These are phyloP conservation scores for Synergus laeviventris DNA, from an alignment of 2,888 invertebrate species.

Conservation along the genomic window DNA sequence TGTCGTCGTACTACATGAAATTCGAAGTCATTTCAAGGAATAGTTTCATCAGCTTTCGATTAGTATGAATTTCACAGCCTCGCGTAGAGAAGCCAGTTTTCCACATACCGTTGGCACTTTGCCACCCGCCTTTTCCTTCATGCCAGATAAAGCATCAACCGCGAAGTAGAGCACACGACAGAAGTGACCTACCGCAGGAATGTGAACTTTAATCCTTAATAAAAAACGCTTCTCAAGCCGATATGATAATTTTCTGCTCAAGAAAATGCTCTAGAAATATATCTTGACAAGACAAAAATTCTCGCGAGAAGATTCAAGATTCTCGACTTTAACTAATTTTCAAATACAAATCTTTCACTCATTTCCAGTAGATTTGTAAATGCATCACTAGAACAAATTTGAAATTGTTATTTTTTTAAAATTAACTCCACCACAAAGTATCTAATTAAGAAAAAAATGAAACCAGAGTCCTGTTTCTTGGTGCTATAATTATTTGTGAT, in stretches of 20 bases:
- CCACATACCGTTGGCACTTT: slow-evolving; percentile 49
- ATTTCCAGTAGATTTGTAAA: too few relatives aligned
- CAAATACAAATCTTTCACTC: too few relatives aligned
- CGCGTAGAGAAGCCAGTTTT: slow-evolving; percentile 40
- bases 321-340: too few relatives aligned
- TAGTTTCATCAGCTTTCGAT: slow-evolving; percentile 46
- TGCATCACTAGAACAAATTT: too few relatives aligned
- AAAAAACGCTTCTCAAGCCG: background rate
- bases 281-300: background rate
- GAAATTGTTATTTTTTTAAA: background rate
- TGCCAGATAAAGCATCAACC: slow-evolving; percentile 3
- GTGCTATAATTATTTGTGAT: slow-evolving; percentile 13
- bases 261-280: background rate
- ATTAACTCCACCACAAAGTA: background rate
- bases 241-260: background rate
- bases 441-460: background rate
- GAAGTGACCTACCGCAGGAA: slow-evolving; percentile 6
- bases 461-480: background rate
- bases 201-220: background rate
- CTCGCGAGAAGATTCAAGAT: too few relatives aligned
- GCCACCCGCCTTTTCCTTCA: slow-evolving; percentile 50
- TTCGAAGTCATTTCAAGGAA: slow-evolving; percentile 40
- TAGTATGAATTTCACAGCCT: slow-evolving; percentile 44
- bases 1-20: slow-evolving; percentile 29
- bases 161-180: slow-evolving; percentile 23